Conservation (phyloP, 37 sponge, comb jelly and placozoan species). For the Spongilla lacustris region DNA sequence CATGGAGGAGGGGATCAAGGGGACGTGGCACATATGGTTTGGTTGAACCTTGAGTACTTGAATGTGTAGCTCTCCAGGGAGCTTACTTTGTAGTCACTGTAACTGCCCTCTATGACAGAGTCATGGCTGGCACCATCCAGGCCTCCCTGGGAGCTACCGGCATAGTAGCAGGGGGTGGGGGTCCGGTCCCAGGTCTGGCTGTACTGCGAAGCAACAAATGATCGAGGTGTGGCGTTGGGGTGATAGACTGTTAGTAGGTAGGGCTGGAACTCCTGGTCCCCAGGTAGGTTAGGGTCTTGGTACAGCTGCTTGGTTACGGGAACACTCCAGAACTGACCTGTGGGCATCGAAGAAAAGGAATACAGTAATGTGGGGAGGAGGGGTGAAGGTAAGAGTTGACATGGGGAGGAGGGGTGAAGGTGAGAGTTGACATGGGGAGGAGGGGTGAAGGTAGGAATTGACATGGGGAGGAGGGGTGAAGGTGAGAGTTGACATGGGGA, state of each 20-base stretch:
- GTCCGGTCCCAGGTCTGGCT: conserved; percentile 26
- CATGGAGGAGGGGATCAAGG: background rate
- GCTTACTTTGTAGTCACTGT: conserved; percentile 18
- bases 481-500: background rate
- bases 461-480: background rate
- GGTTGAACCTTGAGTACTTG: conserved; percentile 24
- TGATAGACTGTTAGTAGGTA: background rate
- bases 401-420: background rate
- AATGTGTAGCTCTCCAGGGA: conserved; percentile 17
- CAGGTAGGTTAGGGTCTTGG: background rate
- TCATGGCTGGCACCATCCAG: conserved; percentile 14
- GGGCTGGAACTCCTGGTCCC: background rate
- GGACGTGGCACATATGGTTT: background rate
- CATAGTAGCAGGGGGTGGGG: conserved; percentile 25
- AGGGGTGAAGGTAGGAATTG: no score
- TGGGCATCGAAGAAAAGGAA: no score
- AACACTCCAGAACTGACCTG: conserved; percentile 80
- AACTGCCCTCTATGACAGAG: conserved; percentile 56
- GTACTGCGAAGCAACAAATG: background rate
- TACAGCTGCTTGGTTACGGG: background rate
- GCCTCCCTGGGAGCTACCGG: conserved; percentile 57
- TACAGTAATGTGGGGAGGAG: background rate
- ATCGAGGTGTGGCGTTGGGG: background rate
- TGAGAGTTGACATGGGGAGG: background rate
- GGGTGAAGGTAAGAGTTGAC: no score